Evolutionary conservation across 2,888 invertebrate species (phyloP).

Genomic region (Cyaniris semiargus): DNA sequence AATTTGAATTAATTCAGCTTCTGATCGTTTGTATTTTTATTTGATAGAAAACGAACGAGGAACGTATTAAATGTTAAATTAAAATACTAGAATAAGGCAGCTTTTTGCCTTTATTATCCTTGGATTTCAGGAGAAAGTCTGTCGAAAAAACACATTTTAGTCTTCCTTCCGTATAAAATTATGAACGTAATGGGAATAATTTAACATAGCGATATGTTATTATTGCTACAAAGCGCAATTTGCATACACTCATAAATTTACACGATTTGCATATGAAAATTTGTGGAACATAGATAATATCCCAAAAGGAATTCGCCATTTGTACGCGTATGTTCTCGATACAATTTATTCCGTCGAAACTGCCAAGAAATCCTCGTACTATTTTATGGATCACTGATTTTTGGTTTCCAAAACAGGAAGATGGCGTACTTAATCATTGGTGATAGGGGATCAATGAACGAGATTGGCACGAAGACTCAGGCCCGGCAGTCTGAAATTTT

Average conservation of each 20-base stretch:
- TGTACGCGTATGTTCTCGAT: background rate
- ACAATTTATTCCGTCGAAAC: background rate
- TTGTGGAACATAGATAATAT: conserved; percentile 6
- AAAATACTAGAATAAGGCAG: too few relatives aligned
- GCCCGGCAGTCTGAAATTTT: too few relatives aligned
- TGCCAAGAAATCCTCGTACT: conserved; percentile 13
- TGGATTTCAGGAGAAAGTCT: background rate
- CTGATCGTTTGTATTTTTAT: too few relatives aligned
- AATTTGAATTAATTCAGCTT: too few relatives aligned
- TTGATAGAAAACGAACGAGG: too few relatives aligned
- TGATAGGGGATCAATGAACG: conserved; percentile 1
- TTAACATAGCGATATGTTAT: conserved; percentile 26
- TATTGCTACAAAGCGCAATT: conserved; percentile 24
- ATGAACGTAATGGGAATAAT: conserved; percentile 16
- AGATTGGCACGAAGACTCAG: background rate
- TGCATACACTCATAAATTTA: conserved; percentile 25
- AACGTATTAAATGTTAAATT: too few relatives aligned
- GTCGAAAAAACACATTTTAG: background rate
- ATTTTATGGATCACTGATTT: background rate
- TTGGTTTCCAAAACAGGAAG: conserved; percentile 7
- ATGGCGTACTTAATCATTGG: background rate
- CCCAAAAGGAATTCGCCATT: conserved; percentile 9
- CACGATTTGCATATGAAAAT: conserved; percentile 17
- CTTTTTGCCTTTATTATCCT: too few relatives aligned
- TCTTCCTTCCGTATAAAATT: background rate